Evolutionary conservation across 1,140 invertebrate species (phyloP).

Genomic region (Bicyclus anynana): DNA sequence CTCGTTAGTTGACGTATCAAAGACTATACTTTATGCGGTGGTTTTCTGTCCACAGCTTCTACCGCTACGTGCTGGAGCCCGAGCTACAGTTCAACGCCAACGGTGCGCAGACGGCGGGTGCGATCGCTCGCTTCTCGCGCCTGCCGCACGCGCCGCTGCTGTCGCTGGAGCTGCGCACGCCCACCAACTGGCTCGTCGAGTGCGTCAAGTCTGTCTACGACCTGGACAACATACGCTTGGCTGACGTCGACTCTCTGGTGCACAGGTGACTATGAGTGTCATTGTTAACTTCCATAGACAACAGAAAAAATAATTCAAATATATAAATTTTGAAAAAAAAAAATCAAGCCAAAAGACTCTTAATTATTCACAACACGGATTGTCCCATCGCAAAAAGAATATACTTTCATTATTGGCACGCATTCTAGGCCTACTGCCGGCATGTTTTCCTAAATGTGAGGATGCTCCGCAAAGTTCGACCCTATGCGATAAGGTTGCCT

Average conservation of each 20-base stretch:
- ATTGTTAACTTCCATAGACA: not conserved
- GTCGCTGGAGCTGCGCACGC: conserved; percentile 96
- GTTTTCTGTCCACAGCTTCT: conserved; percentile 86
- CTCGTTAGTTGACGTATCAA: no score
- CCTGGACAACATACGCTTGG: conserved; percentile 97
- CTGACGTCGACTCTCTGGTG: conserved; percentile 87
- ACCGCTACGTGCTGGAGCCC: conserved; percentile 95
- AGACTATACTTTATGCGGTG: not conserved
- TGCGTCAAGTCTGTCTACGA: conserved; percentile 96
- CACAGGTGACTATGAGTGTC: conserved; percentile 74
- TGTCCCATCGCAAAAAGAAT: no score
- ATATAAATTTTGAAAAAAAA: no score
- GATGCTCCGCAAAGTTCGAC: no score
- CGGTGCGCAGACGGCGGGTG: conserved; percentile 83
- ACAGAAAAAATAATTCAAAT: no score
- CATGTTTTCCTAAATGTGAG: no score
- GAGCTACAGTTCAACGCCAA: conserved; percentile 87
- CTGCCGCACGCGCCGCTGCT: conserved; percentile 94
- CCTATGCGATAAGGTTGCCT: no score
- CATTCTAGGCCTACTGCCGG: no score
- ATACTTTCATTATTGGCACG: no score
- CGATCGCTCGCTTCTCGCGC: conserved; percentile 90
- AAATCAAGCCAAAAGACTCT: no score
- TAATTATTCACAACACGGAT: no score
- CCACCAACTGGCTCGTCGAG: conserved; percentile 99